Evolutionary conservation across 2,797 vertebrate genomes (phyloP), one percentile per base, ranked within the genome.

Genomic region (Sparidentex hasta): DNA sequence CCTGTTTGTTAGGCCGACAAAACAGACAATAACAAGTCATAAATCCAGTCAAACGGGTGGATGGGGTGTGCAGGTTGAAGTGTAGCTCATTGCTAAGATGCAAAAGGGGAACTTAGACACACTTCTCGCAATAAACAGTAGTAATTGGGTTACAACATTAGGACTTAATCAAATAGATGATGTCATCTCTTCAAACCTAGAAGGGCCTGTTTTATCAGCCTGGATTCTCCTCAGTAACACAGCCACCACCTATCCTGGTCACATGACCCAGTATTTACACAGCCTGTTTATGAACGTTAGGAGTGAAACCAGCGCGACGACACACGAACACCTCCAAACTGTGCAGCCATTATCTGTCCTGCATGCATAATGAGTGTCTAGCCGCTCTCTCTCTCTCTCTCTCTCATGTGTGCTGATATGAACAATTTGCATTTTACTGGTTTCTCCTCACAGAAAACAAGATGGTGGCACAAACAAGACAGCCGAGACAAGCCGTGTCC

Each of bases 211-310:
- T 92, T 92, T 70, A 66, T 80, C 57, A 46, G 75, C 80, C 70
- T 89, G 65, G 51, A 62, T 61, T 46, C 59, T 87, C 78, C 90
- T 70, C 48, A 54, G 83, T 78, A 90, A 90, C 82, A 89, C 83
- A 91, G 80, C 83, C 87, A 14, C 80, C 71, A 65, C 85, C 90
- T 82, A 81, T 90, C 85, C 79, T 69, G 80, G 84, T 93, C 94
- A 95, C 82, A 62, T 94, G 94, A 88, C 57, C 65, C 68, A 54
- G 13, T 96, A 86, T 96, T 95, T 94, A 94, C 93, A 94, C 90
- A 95, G 81, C 33, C 80, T 86, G 52, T 87, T 88, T 73, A 78
- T 90, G 89, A 87, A 88, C 67, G 85, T 92, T 95, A 76, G 81
- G 73, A 88, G 80, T 72, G 41, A 47, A 78, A 63, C 61, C 38